Percentiles rank a stretch among this genome's conserved stretches.
These are phyloP conservation scores for Umimayanthus chanpuru DNA, from an alignment of 92 coral and sea anemone genomes.

Conservation along the genomic window DNA sequence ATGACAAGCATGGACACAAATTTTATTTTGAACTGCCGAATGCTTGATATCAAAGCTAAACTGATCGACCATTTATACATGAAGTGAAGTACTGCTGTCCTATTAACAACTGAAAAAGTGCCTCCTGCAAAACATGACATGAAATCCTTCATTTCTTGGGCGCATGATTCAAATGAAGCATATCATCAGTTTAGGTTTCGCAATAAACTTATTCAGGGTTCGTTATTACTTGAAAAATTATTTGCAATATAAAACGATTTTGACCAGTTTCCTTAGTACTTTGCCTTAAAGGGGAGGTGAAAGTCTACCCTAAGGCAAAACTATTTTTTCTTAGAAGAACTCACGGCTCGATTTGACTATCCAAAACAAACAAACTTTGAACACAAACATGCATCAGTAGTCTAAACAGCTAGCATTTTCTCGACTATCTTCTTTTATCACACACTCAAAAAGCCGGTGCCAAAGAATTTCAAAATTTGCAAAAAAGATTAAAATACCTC, in stretches of 20 bases:
- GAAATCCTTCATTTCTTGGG: neutral
- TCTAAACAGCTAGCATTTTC: neutral
- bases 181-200: neutral
- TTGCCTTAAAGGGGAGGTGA: no score
- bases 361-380: neutral
- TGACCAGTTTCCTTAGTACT: no score
- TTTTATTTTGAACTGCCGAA: no score
- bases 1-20: no score
- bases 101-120: neutral
- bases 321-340: neutral
- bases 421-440: neutral
- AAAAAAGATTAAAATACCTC: conserved; percentile 2
- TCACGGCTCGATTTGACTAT: neutral
- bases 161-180: neutral
- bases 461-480: conserved; percentile 5
- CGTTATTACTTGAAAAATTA: no score
- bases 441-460: neutral
- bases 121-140: neutral
- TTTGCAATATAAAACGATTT: no score
- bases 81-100: neutral
- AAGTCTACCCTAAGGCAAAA: no score
- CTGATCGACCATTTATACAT: no score
- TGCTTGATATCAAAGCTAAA: no score
- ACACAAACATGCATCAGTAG: neutral
- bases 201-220: neutral